Base-by-base conservation (phyloP, 2,797 vertebrate species). In the Hozukius guyotensis region DNA sequence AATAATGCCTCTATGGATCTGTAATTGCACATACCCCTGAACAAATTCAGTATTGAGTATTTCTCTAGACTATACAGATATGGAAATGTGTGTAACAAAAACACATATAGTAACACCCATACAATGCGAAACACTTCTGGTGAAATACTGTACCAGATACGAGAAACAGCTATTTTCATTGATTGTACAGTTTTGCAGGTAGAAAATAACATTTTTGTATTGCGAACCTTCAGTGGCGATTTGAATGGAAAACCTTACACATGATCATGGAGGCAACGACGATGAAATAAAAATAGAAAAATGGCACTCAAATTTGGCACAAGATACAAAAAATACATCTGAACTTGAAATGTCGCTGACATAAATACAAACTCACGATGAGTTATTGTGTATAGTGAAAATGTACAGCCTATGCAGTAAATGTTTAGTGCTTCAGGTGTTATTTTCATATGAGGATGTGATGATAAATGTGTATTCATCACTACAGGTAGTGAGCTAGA, bases 11-110 rank as follows among this genome's bases (percentile, higher is more conserved):
- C 81, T 88, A 81, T 83, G 55, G 77, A 92, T 83, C 83, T 88
- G 81, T 80, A 89, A 94, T 94, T 95, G 93, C 93, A 95, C 93
- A 93, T 92, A 90, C 87, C 92, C 89, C 92, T 90, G 91, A 95
- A 94, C 81, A 93, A 88, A 79, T 78, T 89, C 81, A 85, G 77
- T 82, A 78, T 24, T 55, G 66, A 84, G 78, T 78, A 77, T 86
- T 82, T 55, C 68, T 84, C 67, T 84, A 61, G 81, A 87, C 77
- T 85, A 72, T 71, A 87, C 82, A 90, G 72, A 92, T 75, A 86
- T 87, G 82, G 78, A 88, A 82, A 84, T 77, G 67, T 57, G 65
- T 84, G 84, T 87, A 87, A 93, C 79, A 90, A 88, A 91, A 88
- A 88, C 82, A 92, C 79, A 87, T 27, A 84, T 62, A 76, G 70